Percentiles rank a stretch among this genome's conserved stretches.
Evolutionary conservation across 2,113 vertebrate genomes (phyloP).

Genomic region (Pluvianellus socialis): DNA sequence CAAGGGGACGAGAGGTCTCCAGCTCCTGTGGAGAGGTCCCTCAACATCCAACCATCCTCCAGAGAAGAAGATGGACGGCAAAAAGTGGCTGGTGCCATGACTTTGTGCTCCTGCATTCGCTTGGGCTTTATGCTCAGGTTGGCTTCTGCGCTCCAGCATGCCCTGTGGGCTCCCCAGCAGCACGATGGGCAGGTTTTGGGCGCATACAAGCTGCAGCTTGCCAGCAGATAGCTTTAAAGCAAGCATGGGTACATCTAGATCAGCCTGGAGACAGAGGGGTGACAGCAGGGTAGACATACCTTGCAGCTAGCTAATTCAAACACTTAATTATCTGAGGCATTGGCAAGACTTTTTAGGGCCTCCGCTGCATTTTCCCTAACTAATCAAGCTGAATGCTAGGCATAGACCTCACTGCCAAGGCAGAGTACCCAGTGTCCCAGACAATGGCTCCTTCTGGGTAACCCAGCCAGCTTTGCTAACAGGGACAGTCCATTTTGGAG

Average conservation of each 20-base stretch:
- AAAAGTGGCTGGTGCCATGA: not conserved
- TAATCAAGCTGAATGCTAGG: slow-evolving; percentile 45
- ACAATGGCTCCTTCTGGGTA: slow-evolving; percentile 36
- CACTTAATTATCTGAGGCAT: not conserved
- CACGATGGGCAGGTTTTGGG: not conserved
- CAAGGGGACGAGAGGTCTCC: not conserved
- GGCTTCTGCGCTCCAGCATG: not conserved
- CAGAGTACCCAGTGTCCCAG: not conserved
- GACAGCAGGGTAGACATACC: not conserved
- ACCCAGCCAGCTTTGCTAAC: not conserved
- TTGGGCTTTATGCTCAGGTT: not conserved
- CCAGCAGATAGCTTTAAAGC: not conserved
- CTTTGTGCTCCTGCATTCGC: not conserved
- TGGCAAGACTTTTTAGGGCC: slow-evolving; percentile 16
- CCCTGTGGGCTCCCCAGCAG: not conserved
- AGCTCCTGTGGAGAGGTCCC: not conserved
- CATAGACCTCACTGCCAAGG: not conserved
- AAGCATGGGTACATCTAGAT: not conserved
- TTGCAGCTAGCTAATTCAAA: not conserved
- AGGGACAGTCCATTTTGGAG: not conserved
- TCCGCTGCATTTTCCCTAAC: slow-evolving; percentile 1
- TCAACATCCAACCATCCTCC: rapidly evolving
- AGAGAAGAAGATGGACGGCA: not conserved
- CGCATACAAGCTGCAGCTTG: not conserved
- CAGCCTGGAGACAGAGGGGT: not conserved